Base-by-base conservation (phyloP, 2,113 vertebrate species). In the Lutjanus erythropterus region DNA sequence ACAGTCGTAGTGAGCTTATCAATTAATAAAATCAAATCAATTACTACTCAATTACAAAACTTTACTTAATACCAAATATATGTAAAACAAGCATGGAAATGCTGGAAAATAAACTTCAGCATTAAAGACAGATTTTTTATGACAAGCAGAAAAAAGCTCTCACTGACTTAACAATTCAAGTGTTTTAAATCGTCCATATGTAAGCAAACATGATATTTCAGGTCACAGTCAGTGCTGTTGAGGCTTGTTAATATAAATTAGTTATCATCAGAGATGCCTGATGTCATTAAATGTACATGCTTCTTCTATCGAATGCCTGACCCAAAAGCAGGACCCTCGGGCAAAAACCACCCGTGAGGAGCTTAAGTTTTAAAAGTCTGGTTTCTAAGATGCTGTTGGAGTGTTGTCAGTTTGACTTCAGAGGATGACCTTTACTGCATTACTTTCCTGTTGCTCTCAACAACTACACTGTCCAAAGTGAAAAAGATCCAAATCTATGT, bases 361-460 rank as follows among this genome's bases (percentile, higher is more conserved):
- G 11, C 27, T 23, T 62, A 3, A 53, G 15, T 25, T 61, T 25
- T n/a, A 60, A 60, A 47, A 66, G 41, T 31, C 19, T 60, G 55
- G 21, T 18, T 60, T 15, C 11, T n/a, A n/a, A n/a, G n/a, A n/a
- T 60, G 29, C n/a, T n/a, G 27, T 42, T 15, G 9, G 27, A 42
- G 21, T 6, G 5, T 52, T 42, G 6, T 56, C 2, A 50, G 19
- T 39, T 29, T 27, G 18, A 64, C 50, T 41, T 25, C 31, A 19
- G n/a, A 23, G 12, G 35, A 53, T 29, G 31, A 69, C 25, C 27
- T 61, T 6, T 11, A 3, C 25, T 50, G 27, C 35, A 66, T 59
- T 59, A 66, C 14, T 41, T 50, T 42, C 59, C 31, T 71, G 68
- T 27, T 61, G 61, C 47, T 55, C 52, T 52, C 44, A 2, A n/a